phyloP scores from a whole-genome alignment of 2,888 invertebrate genomes.

The Disparrhopalites patrizii region DNA sequence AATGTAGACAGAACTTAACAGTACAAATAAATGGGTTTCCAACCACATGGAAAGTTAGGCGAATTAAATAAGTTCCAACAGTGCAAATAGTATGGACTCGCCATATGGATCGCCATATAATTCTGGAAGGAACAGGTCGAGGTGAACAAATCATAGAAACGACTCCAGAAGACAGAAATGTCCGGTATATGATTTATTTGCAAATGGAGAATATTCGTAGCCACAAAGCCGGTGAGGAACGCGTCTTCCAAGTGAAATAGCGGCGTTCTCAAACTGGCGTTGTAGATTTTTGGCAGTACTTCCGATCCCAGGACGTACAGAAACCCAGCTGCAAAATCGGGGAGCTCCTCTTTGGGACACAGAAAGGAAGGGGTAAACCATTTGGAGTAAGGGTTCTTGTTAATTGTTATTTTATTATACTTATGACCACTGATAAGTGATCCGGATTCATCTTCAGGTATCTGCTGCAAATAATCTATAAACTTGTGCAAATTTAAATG shows the following conservation, averaged over 20 bases:
- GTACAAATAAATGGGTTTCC: slow-evolving; percentile 16
- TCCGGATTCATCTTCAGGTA: slow-evolving; percentile 18
- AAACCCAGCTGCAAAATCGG: slow-evolving; percentile 51
- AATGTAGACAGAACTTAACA: too few relatives aligned
- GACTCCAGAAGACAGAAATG: slow-evolving; percentile 28
- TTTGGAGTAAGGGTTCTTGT: slow-evolving; percentile 49
- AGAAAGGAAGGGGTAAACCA: slow-evolving; percentile 50
- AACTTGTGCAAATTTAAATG: slow-evolving; percentile 48
- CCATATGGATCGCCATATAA: slow-evolving; percentile 16
- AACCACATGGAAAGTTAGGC: slow-evolving; percentile 12
- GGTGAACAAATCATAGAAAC: slow-evolving; percentile 11
- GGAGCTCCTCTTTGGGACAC: slow-evolving; percentile 48
- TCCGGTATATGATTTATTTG: slow-evolving; percentile 30
- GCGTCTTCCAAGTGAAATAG: slow-evolving; percentile 51
- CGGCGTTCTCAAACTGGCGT: slow-evolving; percentile 46
- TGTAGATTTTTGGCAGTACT: slow-evolving; percentile 47
- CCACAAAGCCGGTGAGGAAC: slow-evolving; percentile 50
- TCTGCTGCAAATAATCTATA: slow-evolving; percentile 36
- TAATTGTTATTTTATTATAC: slow-evolving; percentile 49
- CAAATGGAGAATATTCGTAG: slow-evolving; percentile 30
- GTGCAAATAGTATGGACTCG: not conserved
- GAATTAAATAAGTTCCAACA: slow-evolving; percentile 26
- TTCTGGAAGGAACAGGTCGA: slow-evolving; percentile 19
- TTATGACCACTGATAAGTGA: slow-evolving; percentile 49
- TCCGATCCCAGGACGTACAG: slow-evolving; percentile 50